These are phyloP conservation scores for Drosophila yooni DNA, from an alignment of 2,888 invertebrate genomes.

Conservation along the genomic window DNA sequence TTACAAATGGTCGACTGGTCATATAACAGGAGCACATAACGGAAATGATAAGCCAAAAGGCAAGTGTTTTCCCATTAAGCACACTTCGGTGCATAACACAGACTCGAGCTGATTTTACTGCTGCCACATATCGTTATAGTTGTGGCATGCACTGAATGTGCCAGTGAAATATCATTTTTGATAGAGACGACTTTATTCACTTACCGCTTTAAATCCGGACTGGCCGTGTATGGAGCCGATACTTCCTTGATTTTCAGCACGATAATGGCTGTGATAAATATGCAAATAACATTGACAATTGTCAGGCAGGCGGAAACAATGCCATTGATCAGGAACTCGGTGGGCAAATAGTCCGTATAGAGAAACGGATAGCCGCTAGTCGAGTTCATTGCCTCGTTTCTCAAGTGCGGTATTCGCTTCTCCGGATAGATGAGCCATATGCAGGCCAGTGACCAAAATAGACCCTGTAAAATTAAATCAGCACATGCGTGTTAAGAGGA, in stretches of 20 bases:
- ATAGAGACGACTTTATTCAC: constrained; percentile 36
- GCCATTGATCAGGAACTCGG: constrained; percentile 92
- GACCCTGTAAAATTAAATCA: constrained; percentile 86
- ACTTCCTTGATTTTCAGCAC: constrained; percentile 94
- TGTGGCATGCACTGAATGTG: constrained; percentile 3
- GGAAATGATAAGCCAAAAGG: constrained; percentile 63
- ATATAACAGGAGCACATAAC: constrained; percentile 30
- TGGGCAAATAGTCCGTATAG: constrained; percentile 91
- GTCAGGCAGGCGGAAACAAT: constrained; percentile 92
- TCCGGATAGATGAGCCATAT: constrained; percentile 90
- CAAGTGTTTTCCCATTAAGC: constrained; percentile 46
- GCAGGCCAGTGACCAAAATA: constrained; percentile 90
- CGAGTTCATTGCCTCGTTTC: constrained; percentile 88
- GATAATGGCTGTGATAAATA: constrained; percentile 92
- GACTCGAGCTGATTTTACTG: constrained; percentile 16
- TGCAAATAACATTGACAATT: constrained; percentile 92
- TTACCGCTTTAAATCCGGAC: constrained; percentile 89
- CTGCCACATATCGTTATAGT: background rate
- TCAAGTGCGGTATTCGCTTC: constrained; percentile 89
- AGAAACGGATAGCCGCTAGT: constrained; percentile 88
- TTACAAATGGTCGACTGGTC: constrained; percentile 47
- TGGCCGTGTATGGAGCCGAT: constrained; percentile 91
- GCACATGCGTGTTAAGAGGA: constrained; percentile 14
- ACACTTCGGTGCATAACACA: constrained; percentile 32
- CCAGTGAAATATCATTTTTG: background rate